Percentiles rank a stretch among this genome's conserved stretches.
phyloP scores from a whole-genome alignment of 2,888 invertebrate species.

The Hanleya hanleyi region DNA sequence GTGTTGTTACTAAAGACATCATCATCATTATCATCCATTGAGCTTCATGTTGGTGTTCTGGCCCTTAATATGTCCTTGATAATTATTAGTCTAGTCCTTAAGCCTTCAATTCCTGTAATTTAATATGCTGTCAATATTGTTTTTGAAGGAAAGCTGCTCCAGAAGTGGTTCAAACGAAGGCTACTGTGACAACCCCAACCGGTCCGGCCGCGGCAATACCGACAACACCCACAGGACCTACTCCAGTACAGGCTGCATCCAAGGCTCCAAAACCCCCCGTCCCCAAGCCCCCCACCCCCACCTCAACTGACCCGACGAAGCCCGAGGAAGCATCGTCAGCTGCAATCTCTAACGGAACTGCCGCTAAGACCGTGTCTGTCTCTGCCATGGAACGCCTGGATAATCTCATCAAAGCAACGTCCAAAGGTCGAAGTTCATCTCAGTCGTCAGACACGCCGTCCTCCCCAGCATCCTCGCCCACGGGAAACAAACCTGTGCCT shows the following conservation, averaged over 20 bases:
- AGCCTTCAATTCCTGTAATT: too few relatives aligned
- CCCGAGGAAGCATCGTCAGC: slow-evolving; percentile 61
- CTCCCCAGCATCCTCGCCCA: slow-evolving; percentile 20
- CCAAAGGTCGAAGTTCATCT: slow-evolving; percentile 75
- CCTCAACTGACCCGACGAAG: slow-evolving; percentile 68
- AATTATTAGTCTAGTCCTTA: too few relatives aligned
- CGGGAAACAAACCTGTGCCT: background rate
- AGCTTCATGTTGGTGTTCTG: too few relatives aligned
- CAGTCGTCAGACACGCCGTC: slow-evolving; percentile 17
- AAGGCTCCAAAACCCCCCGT: slow-evolving; percentile 2
- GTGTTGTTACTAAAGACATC: too few relatives aligned
- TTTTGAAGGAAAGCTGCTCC: slow-evolving; percentile 15
- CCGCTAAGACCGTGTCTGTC: slow-evolving; percentile 42
- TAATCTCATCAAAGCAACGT: slow-evolving; percentile 83
- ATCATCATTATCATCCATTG: too few relatives aligned
- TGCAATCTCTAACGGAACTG: slow-evolving; percentile 13
- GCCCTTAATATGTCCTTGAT: too few relatives aligned
- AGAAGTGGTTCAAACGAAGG: slow-evolving; percentile 17
- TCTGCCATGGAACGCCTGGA: slow-evolving; percentile 80
- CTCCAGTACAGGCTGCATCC: background rate
- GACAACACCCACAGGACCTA: slow-evolving; percentile 7
- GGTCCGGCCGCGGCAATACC: too few relatives aligned
- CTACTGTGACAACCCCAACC: slow-evolving; percentile 37
- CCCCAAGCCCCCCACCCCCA: slow-evolving; percentile 24
- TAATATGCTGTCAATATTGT: background rate